Evolutionary conservation across 1,140 invertebrate genomes (phyloP).

Genomic region (Plutomurus gul): DNA sequence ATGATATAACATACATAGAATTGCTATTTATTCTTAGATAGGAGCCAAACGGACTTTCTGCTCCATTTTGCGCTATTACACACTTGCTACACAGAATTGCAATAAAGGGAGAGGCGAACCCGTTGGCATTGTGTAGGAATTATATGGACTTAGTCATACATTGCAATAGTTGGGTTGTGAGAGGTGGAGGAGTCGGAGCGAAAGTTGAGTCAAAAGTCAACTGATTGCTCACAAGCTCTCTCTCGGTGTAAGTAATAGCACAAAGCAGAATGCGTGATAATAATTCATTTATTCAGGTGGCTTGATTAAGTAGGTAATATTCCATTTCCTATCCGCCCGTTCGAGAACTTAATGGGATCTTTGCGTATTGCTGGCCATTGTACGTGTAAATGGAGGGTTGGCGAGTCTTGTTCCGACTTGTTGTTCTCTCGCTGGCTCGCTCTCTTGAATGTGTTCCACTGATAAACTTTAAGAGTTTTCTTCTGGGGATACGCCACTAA

Average conservation of each 20-base stretch:
- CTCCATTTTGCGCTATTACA: no score
- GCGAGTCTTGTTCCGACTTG: conserved; percentile 13
- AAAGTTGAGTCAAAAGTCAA: conserved; percentile 4
- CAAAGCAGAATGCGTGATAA: conserved; percentile 30
- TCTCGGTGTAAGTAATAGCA: neutral
- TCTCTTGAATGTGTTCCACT: conserved; percentile 8
- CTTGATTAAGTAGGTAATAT: conserved; percentile 43
- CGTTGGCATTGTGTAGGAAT: no score
- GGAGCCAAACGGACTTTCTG: no score
- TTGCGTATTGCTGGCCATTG: conserved; percentile 1
- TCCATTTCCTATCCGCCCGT: conserved; percentile 30
- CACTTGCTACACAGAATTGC: no score
- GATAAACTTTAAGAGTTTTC: no score
- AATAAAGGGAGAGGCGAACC: no score
- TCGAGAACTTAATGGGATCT: conserved; percentile 33
- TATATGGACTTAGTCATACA: no score
- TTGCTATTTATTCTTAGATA: no score
- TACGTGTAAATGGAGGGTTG: conserved; percentile 25
- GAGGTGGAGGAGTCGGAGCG: neutral
- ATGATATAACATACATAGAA: no score
- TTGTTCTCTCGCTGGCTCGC: conserved; percentile 13
- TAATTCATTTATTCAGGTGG: conserved; percentile 38
- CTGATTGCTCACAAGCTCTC: no score
- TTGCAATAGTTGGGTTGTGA: neutral
- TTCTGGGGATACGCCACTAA: no score